Percentiles rank a stretch among this genome's conserved stretches.
These are phyloP conservation scores for Procavia capensis DNA, from an alignment of 2,113 vertebrate genomes.

Conservation along the genomic window DNA sequence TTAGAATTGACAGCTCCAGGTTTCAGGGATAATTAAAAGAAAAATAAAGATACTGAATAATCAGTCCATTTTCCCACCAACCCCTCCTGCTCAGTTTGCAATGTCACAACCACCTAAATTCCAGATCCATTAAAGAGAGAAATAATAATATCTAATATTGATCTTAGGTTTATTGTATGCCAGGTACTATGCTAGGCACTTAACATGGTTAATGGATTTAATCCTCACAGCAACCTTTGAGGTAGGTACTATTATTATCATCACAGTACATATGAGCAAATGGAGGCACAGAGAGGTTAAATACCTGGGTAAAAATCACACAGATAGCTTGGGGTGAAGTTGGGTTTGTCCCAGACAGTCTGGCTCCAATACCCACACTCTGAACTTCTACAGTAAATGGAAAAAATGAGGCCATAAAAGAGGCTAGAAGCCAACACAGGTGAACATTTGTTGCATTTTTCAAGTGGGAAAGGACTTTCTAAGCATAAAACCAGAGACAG, in stretches of 20 bases:
- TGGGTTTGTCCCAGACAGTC: slow-evolving; percentile 79
- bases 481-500: slow-evolving; percentile 77
- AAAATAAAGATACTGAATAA: slow-evolving; percentile 44
- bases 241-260: slow-evolving; percentile 39
- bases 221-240: slow-evolving; percentile 41
- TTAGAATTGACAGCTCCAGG: neutral
- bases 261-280: slow-evolving; percentile 65
- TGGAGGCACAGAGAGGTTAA: slow-evolving; percentile 61
- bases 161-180: slow-evolving; percentile 29
- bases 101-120: slow-evolving; percentile 53
- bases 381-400: slow-evolving; percentile 77
- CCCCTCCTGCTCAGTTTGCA: slow-evolving; percentile 45
- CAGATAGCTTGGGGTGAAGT: slow-evolving; percentile 53
- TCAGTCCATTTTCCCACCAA: slow-evolving; percentile 37
- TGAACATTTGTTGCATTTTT: slow-evolving; percentile 77
- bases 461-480: slow-evolving; percentile 81
- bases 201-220: slow-evolving; percentile 39
- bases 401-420: slow-evolving; percentile 80
- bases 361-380: slow-evolving; percentile 77
- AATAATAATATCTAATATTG: slow-evolving; percentile 44
- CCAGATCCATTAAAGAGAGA: slow-evolving; percentile 19
- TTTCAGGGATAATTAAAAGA: slow-evolving; percentile 53
- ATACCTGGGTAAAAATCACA: slow-evolving; percentile 68
- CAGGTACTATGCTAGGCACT: slow-evolving; percentile 4
- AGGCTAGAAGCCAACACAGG: slow-evolving; percentile 70